Evolutionary conservation across 2,113 vertebrate species (phyloP), one percentile per base, ranked within the genome.

Genomic region (Pampusana beccarii): DNA sequence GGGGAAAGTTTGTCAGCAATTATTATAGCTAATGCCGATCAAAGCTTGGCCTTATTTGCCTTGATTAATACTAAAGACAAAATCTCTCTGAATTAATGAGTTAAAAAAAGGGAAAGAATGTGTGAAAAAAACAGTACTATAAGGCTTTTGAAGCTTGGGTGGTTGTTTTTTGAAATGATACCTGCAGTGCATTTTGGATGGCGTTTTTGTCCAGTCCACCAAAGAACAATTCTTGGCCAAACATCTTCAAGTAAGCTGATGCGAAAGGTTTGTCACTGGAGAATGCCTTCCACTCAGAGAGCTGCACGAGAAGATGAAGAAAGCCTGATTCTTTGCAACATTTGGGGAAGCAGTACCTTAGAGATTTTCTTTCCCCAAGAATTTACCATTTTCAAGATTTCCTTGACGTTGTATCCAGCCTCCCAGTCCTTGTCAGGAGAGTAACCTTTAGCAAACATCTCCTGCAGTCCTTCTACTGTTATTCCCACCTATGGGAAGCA

Each of bases 111-210:
- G 7, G 11, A 53, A 14, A 62, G 25, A 90, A 80, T 29, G 5
- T 20, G 18, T 48, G 34, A 83, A 72, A 80, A 18, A n/a, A 73
- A 44, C 5, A 74, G 13, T 36, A 40, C 29, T 51, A 60, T 69
- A 91, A 14, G 74, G 65, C n/a, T 79, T 85, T 75, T 58, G 46
- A 54, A 91, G 13, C 31, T 44, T 84, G 25, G 64, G 26, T 50
- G 61, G 14, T 31, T 29, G 6, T 80, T 11, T 51, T 92, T 86
- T 9, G 7, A 95, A 91, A 81, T 24, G 11, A 77, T 96, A 98
- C 97, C 98, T 98, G 92, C 31, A 97, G 18, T 58, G 79, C 9
- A 42, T 90, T 88, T 96, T 96, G 92, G n/a, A 97, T 92, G n/a
- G 80, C 6, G 0, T 95, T 85, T 93, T 95, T 93, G 70, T 94